Percentiles rank a stretch among this genome's conserved stretches.
Conservation (phyloP, 2,797 vertebrate genomes). For the Gymnocypris eckloni region DNA sequence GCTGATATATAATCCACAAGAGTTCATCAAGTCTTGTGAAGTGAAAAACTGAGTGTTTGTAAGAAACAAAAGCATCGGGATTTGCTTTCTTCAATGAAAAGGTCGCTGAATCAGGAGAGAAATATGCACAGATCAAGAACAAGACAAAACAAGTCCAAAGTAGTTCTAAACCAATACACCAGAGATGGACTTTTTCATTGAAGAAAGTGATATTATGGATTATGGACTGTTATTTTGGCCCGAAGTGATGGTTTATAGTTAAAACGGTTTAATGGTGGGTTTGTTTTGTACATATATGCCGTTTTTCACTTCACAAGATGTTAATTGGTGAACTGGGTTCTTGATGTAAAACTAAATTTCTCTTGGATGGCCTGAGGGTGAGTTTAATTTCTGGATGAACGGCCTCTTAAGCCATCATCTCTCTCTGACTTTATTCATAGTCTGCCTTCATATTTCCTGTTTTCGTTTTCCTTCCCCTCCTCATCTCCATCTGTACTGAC, state of each 20-base stretch:
- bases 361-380: background rate
- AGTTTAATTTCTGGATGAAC: background rate
- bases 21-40: background rate
- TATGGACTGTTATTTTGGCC: background rate
- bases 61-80: background rate
- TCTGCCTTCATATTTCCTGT: background rate
- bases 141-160: background rate
- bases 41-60: background rate
- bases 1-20: background rate
- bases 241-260: background rate
- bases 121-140: background rate
- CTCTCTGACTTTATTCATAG: background rate
- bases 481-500: constrained; percentile 63
- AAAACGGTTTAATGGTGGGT: background rate
- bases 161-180: background rate
- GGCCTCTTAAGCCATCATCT: background rate
- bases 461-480: constrained; percentile 7
- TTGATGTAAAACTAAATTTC: background rate
- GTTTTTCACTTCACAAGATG: background rate
- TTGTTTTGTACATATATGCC: background rate
- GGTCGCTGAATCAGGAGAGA: too few relatives aligned
- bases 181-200: background rate
- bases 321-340: background rate
- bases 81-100: background rate
- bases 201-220: background rate